A percentile compares a stretch with the other conserved stretches of the same genome.
phyloP scores from a whole-genome alignment of 2,797 vertebrate species.

The Lepus oiostolus region DNA sequence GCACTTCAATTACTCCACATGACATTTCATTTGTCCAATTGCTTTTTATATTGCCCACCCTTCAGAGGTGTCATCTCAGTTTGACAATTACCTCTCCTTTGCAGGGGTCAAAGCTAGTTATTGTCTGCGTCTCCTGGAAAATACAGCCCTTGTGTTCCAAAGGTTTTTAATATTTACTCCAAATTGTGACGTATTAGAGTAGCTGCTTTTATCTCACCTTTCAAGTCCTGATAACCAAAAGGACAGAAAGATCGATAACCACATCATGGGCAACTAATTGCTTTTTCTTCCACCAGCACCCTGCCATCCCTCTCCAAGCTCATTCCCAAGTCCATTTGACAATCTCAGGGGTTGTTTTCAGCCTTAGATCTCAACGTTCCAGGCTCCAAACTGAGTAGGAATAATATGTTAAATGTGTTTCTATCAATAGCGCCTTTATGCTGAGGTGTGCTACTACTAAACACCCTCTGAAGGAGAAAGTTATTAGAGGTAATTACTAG shows the following conservation, averaged over 20 bases:
- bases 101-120: slow-evolving; percentile 50
- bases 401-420: neutral
- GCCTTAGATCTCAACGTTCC: neutral
- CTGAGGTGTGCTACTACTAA: neutral
- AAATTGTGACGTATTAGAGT: slow-evolving; percentile 69
- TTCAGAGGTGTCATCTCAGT: slow-evolving; percentile 34
- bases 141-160: neutral
- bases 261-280: slow-evolving; percentile 84
- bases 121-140: neutral
- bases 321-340: slow-evolving; percentile 55
- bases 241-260: slow-evolving; percentile 83
- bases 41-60: slow-evolving; percentile 35
- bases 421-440: neutral
- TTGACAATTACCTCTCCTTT: slow-evolving; percentile 49
- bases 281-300: slow-evolving; percentile 77
- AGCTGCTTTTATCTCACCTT: slow-evolving; percentile 69
- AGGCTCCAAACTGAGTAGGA: neutral
- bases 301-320: slow-evolving; percentile 41
- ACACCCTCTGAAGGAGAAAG: neutral
- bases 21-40: slow-evolving; percentile 29
- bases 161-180: slow-evolving; percentile 81
- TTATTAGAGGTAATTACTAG: slow-evolving; percentile 10
- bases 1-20: slow-evolving; percentile 57
- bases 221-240: slow-evolving; percentile 76
- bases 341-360: slow-evolving; percentile 31